Conservation (phyloP, 2,113 vertebrate genomes). For the Triplophysa dalaica region DNA sequence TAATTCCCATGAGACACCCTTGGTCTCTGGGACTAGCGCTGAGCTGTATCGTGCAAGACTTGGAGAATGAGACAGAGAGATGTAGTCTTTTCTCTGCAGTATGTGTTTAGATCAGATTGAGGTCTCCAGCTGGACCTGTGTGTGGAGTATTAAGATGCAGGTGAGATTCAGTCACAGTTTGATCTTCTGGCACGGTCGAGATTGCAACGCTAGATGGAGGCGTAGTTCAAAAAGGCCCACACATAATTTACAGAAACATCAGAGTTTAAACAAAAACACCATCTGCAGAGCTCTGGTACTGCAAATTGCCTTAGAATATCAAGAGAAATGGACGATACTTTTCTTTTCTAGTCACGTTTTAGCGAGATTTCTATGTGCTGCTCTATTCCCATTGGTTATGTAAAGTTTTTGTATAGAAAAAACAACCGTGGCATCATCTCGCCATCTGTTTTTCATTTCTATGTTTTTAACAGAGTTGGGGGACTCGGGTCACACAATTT, state of each 20-base stretch:
- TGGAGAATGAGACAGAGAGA: conserved; percentile 13
- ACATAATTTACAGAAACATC: conserved; percentile 53
- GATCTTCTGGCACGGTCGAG: conserved; percentile 3
- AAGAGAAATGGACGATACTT: conserved; percentile 37
- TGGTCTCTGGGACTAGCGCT: conserved; percentile 15
- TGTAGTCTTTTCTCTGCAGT: conserved; percentile 3
- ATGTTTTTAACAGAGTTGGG: too few relatives aligned
- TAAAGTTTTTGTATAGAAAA: neutral
- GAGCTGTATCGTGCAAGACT: conserved; percentile 23
- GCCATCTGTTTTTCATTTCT: neutral
- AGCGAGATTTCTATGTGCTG: conserved; percentile 27
- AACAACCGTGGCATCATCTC: neutral
- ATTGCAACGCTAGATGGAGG: conserved; percentile 57
- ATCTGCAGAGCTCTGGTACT: conserved; percentile 53
- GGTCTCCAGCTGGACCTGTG: neutral
- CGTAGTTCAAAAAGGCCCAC: conserved; percentile 55
- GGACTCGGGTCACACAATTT: too few relatives aligned
- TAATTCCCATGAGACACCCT: conserved; percentile 53
- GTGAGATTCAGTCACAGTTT: neutral
- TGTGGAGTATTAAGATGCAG: conserved; percentile 56
- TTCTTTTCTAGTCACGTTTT: conserved; percentile 5
- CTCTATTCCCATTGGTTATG: conserved; percentile 22
- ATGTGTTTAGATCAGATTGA: conserved; percentile 52
- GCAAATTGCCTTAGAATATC: conserved; percentile 40
- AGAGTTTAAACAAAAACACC: conserved; percentile 66